A percentile compares a stretch with the other conserved stretches of the same genome.
phyloP scores from a whole-genome alignment of 2,888 invertebrate species.

The Coelopa pilipes region DNA sequence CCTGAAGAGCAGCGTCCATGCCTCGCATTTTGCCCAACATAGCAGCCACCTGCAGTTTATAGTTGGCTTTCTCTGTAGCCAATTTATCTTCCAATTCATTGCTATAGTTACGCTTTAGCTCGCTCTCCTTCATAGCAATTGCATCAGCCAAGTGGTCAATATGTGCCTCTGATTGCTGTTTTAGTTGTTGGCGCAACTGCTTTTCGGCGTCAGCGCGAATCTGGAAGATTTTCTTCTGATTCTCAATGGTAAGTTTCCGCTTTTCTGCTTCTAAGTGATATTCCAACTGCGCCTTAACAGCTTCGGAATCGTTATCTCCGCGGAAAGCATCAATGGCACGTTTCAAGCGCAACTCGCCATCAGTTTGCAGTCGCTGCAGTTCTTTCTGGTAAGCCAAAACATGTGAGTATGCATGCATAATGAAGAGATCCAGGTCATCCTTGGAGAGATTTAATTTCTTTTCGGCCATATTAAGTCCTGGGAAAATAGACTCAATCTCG shows the following conservation, averaged over 20 bases:
- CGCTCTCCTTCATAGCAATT: conserved; percentile 70
- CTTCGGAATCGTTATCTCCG: conserved; percentile 70
- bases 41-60: conserved; percentile 77
- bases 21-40: conserved; percentile 81
- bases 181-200: conserved; percentile 80
- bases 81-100: conserved; percentile 75
- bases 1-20: conserved; percentile 80
- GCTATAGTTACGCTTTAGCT: conserved; percentile 69
- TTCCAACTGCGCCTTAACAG: conserved; percentile 72
- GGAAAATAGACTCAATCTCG: conserved; percentile 78
- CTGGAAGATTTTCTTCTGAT: conserved; percentile 74
- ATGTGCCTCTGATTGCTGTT: conserved; percentile 87
- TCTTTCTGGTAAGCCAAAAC: conserved; percentile 82
- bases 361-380: conserved; percentile 76
- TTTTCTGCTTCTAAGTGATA: conserved; percentile 78
- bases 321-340: conserved; percentile 73
- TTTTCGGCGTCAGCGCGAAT: conserved; percentile 76
- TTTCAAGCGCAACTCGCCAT: conserved; percentile 73
- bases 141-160: conserved; percentile 82
- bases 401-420: conserved; percentile 81
- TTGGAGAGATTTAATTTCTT: conserved; percentile 73
- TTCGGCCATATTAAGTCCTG: conserved; percentile 76
- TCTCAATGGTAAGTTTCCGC: conserved; percentile 75
- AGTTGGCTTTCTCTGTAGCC: conserved; percentile 74
- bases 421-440: conserved; percentile 79